Base-by-base conservation (phyloP, 2,888 invertebrate species). In the Branchipolynoe longqiensis region DNA sequence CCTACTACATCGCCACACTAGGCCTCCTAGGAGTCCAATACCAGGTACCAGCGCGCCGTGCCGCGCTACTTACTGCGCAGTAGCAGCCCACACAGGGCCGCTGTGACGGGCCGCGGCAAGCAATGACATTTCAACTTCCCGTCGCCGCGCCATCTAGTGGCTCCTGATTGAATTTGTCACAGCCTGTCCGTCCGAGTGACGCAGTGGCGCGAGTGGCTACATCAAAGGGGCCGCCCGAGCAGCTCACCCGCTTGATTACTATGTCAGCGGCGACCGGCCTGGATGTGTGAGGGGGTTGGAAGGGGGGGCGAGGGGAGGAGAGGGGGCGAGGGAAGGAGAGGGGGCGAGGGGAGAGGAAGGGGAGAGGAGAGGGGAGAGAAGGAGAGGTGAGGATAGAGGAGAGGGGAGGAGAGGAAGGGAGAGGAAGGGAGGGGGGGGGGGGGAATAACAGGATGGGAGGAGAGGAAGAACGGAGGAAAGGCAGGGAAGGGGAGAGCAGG, bases 161-260 rank as follows among this genome's bases (percentile, higher is more conserved):
- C n/a, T 4, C 28, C 54, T 78, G 78, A 78, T 78, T 78, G 78
- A 78, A 78, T 78, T 78, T 78, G 78, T 78, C 78, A 78, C 78
- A 78, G 78, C 41, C 31, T 78, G 78, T 48, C 62, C 6, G n/a
- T n/a, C n/a, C n/a, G n/a, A n/a, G n/a, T n/a, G n/a, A n/a, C 73
- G 41, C 78, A 48, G 78, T 78, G 48, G 48, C 69, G 25, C 78
- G 78, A 78, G 78, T 48, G 48, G 41, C 41, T 28, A 78, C 78
- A 48, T 78, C 78, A 78, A 78, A 78, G 78, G 78, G 54, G n/a
- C n/a, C n/a, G n/a, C n/a, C n/a, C n/a, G n/a, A 54, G 78, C 78
- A 31, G 48, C 54, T 25, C 25, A 78, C 48, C 25, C 28, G 54
- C 14, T 28, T 78, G 78, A 78, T 78, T 78, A 78, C 41, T 78